A percentile compares a stretch with the other conserved stretches of the same genome.
These are phyloP conservation scores for Andrena haemorrhoa DNA, from an alignment of 2,888 invertebrate species.

Conservation along the genomic window DNA sequence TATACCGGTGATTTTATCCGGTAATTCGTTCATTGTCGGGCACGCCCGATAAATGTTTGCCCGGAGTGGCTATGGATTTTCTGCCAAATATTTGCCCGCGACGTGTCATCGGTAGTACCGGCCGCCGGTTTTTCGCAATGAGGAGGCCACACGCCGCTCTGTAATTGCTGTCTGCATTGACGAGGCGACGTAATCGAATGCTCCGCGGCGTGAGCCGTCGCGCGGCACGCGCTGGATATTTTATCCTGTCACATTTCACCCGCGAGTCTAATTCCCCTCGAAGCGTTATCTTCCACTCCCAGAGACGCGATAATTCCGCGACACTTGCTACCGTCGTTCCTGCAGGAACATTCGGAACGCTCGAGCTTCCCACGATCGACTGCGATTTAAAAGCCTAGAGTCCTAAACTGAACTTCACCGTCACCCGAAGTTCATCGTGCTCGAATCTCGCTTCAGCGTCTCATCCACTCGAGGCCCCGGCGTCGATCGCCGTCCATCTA, in stretches of 20 bases:
- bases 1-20: slow-evolving; percentile 48
- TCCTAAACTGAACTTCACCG: no score
- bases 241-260: slow-evolving; percentile 34
- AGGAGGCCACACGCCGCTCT: slow-evolving; percentile 48
- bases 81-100: slow-evolving; percentile 71
- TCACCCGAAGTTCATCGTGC: neutral
- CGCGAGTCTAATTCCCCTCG: slow-evolving; percentile 41
- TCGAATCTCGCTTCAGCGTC: neutral
- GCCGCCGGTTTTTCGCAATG: slow-evolving; percentile 54
- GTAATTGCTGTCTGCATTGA: slow-evolving; percentile 62
- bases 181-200: slow-evolving; percentile 64
- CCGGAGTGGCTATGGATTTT: slow-evolving; percentile 62
- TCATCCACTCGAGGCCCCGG: neutral
- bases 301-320: slow-evolving; percentile 19
- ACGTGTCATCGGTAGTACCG: slow-evolving; percentile 55
- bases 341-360: neutral
- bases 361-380: neutral
- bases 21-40: slow-evolving; percentile 61
- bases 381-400: no score
- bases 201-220: slow-evolving; percentile 28
- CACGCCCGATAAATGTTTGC: slow-evolving; percentile 68
- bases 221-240: slow-evolving; percentile 32
- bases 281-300: slow-evolving; percentile 30
- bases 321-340: neutral
- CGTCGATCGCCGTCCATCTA: no score